Percentiles rank a stretch among this genome's conserved stretches.
Conservation (phyloP, 2,888 invertebrate species). For the Shargacucullia verbasci region DNA sequence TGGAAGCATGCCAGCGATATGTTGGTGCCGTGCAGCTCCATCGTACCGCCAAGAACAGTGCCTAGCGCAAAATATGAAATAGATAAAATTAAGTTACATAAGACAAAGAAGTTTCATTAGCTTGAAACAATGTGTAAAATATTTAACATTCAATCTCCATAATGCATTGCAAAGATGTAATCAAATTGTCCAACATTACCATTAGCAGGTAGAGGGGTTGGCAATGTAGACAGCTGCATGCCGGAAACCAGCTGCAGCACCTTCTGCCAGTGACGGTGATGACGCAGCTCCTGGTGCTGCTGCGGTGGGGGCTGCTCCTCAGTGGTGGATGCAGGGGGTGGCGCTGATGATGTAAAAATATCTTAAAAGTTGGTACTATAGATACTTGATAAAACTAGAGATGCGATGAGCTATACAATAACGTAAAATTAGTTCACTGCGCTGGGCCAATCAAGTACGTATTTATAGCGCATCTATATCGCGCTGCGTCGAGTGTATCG, state of each 20-base stretch:
- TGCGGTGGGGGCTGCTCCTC: constrained; percentile 48
- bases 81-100: too few relatives aligned
- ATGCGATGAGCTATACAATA: too few relatives aligned
- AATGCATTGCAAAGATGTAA: too few relatives aligned
- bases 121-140: too few relatives aligned
- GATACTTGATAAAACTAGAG: too few relatives aligned
- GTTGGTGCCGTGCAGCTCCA: constrained; percentile 96
- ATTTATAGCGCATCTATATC: too few relatives aligned
- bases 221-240: constrained; percentile 93
- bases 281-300: constrained; percentile 90
- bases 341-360: not conserved
- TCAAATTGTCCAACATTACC: constrained; percentile 60
- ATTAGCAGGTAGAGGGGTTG: constrained; percentile 91
- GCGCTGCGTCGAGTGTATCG: too few relatives aligned
- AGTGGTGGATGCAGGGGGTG: constrained; percentile 33
- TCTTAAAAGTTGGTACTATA: too few relatives aligned
- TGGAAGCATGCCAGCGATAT: constrained; percentile 99
- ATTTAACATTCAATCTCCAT: too few relatives aligned
- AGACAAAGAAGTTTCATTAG: too few relatives aligned
- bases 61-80: constrained; percentile 85
- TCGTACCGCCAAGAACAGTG: constrained; percentile 95
- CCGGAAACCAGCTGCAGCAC: constrained; percentile 95
- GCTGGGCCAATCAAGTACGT: too few relatives aligned
- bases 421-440: too few relatives aligned
- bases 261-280: constrained; percentile 98